phyloP scores from a whole-genome alignment of 2,797 vertebrate species.

The Xerus rutilus region DNA sequence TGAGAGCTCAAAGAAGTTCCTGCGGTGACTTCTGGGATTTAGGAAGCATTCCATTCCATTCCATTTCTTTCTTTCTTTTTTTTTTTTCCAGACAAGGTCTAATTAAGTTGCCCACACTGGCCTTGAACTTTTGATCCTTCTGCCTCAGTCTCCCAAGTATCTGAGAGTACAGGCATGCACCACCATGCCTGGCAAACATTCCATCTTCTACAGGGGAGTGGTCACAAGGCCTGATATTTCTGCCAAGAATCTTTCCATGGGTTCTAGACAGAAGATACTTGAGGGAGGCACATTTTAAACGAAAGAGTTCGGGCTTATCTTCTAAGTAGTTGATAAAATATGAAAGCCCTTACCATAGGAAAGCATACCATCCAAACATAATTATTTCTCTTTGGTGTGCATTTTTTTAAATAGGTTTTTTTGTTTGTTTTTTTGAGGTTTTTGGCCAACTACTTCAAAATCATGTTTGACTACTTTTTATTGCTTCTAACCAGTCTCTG shows the following conservation, averaged over 20 bases:
- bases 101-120: no score
- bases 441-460: background rate
- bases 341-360: background rate
- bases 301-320: background rate
- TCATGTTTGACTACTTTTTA: accelerated
- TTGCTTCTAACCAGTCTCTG: background rate
- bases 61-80: no score
- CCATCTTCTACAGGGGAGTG: background rate
- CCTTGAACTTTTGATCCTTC: no score
- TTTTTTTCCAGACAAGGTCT: no score
- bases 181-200: background rate
- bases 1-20: background rate
- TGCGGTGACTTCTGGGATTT: background rate
- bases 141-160: no score
- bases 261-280: background rate
- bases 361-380: background rate
- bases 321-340: background rate
- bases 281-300: background rate
- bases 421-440: background rate
- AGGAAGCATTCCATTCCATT: background rate
- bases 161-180: no score
- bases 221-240: background rate
- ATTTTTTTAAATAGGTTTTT: background rate
- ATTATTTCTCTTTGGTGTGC: background rate
- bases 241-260: background rate